Base-by-base conservation (phyloP, 1,140 invertebrate species). In the Drosophila pectinifera region DNA sequence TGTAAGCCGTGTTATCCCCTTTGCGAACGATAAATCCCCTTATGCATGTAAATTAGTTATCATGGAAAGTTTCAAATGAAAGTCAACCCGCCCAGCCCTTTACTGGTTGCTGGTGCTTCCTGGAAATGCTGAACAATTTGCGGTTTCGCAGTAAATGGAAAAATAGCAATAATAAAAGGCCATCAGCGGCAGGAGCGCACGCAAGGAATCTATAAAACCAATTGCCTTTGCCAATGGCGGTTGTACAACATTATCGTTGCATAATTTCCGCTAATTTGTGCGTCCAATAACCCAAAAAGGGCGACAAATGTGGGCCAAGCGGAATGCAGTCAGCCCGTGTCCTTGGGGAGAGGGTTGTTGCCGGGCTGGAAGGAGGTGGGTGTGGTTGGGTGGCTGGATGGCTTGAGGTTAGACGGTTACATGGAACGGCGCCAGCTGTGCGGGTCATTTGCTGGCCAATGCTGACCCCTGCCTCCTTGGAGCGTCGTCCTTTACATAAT, bases 181-280 rank as follows among this genome's bases (percentile, higher is more conserved):
- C 42, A 59, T 59, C 34, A 51, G 56, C 22, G 46, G 22, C 56
- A 77, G 65, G 13, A 36, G 14, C 16, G 39, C 39, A 20, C 45
- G 43, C 54, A 84, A 61, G 64, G 53, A 43, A 72, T 26, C 10
- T 18, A 65, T 65, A 55, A 58, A 43, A 34, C n/a, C 34, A 72
- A 78, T 78, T 38, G 34, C 49, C 43, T 42, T 20, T n/a, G 31
- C 46, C 54, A 64, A 46, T 46, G 20, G n/a, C n/a, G n/a, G 72
- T 48, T 58, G 54, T 28, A 68, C 61, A 75, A 69, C 42, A 88
- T 88, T 78, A 82, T 78, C 53, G 78, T 82, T 88, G 78, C 74
- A 86, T 82, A 88, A 86, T 78, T 78, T 86, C 74, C 69, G 83
- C 78, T 88, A 88, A 86, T 86, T 86, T 82, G 80, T 73, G 62